Percentiles rank a stretch among this genome's conserved stretches.
phyloP scores from a whole-genome alignment of 1,140 invertebrate genomes.

The Drosophila gunungcola region DNA sequence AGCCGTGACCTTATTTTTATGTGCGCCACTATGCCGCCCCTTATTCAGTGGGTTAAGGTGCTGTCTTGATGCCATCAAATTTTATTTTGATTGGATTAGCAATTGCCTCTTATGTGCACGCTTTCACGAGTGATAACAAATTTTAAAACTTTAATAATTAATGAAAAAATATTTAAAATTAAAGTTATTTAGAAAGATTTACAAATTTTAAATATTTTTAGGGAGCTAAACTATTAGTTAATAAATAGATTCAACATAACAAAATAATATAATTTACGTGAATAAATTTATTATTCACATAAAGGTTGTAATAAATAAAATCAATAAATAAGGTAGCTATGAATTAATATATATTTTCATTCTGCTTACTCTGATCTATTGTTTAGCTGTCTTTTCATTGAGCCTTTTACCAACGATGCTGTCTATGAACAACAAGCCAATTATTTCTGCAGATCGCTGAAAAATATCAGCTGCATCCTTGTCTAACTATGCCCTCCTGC shows the following conservation, averaged over 20 bases:
- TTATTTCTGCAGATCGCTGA: constrained; percentile 24
- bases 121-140: too few relatives aligned
- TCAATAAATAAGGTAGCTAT: too few relatives aligned
- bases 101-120: background rate
- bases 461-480: constrained; percentile 12
- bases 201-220: too few relatives aligned
- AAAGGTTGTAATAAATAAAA: background rate
- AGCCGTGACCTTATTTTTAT: constrained; percentile 69
- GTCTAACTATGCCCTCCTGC: background rate
- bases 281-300: background rate
- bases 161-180: background rate
- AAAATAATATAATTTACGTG: background rate
- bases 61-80: background rate
- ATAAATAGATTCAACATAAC: background rate
- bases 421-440: constrained; percentile 27
- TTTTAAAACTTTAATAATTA: background rate
- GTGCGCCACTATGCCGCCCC: constrained; percentile 58
- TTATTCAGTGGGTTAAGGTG: constrained; percentile 9
- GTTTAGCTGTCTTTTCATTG: constrained; percentile 6
- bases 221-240: background rate
- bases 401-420: background rate
- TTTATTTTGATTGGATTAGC: background rate
- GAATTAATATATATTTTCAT: too few relatives aligned
- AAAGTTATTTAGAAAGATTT: too few relatives aligned
- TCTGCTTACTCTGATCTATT: background rate